Base-by-base conservation (phyloP, 92 coral and sea anemone species). In the Umimayanthus chanpuru region DNA sequence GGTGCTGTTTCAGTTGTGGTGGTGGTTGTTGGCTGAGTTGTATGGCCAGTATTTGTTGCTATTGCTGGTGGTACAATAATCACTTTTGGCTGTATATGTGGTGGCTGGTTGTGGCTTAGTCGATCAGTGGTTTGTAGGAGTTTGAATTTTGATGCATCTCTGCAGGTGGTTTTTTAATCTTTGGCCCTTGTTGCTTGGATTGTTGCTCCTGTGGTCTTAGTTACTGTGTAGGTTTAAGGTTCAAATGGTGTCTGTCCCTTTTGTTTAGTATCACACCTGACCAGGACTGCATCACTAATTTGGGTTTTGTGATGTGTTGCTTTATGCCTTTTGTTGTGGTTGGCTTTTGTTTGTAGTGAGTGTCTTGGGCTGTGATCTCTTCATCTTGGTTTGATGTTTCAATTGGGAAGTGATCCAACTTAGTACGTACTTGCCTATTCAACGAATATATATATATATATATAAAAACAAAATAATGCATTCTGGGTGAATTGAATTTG, bases 331-430 rank as follows among this genome's bases (percentile, higher is more conserved):
- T 32, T 32, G 36, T 93, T 92, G 26, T 92, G 93, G 90, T 90
- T 83, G 75, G 68, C 5, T 78, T 88, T 93, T 90, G 76, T 55
- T 91, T 89, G 94, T 89, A 89, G 39, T 73, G 56, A 26, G 77
- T 61, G 85, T 89, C 94, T 55, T n/a, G n/a, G n/a, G n/a, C n/a
- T n/a, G 82, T 88, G 81, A 91, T 84, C 72, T 87, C 88, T 68
- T 77, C 76, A 21, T 93, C 91, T 64, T 82, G 76, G 73, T 25
- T 64, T 5, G 82, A 76, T 80, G 74, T 85, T 79, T 81, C 87
- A 43, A 89, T 86, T 79, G 91, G 92, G 86, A 88, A 93, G 82
- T 93, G 95, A 43, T 93, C 93, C 36, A 93, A 61, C 43, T 58
- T 88, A 14, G 94, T 92, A 39, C 87, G 79, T 20, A 92, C 90